These are phyloP conservation scores for Pseudois nayaur DNA, from an alignment of 2,113 vertebrate genomes.

Conservation along the genomic window DNA sequence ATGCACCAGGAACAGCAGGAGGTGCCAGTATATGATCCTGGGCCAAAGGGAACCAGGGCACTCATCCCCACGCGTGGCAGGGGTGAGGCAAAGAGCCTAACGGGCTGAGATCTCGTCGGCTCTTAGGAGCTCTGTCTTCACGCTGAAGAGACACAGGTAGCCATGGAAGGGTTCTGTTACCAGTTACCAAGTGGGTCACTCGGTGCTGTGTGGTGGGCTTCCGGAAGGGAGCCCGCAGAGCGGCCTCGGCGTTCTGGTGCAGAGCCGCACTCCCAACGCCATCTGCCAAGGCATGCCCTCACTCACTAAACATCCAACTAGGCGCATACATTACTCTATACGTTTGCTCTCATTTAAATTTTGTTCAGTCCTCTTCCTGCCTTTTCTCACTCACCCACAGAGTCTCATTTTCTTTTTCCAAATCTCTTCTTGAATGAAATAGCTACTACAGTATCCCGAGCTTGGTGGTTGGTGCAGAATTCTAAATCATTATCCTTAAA, in stretches of 20 bases:
- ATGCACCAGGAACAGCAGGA: rapidly evolving
- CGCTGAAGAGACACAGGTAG: not conserved
- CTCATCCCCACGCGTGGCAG: rapidly evolving
- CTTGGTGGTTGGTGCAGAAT: not conserved
- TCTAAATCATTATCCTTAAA: not conserved
- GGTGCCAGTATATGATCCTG: rapidly evolving
- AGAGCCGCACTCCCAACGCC: not conserved
- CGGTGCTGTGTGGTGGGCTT: not conserved
- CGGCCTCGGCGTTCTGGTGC: not conserved
- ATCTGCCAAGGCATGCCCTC: not conserved
- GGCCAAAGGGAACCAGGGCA: not conserved
- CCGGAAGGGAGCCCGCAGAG: not conserved
- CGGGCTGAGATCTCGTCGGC: not conserved
- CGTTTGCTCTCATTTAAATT: not conserved
- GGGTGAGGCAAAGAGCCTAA: not conserved
- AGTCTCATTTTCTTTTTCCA: not conserved
- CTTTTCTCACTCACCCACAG: not conserved
- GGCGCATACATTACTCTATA: rapidly evolving
- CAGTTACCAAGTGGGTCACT: no score
- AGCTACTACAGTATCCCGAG: not conserved
- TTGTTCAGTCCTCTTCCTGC: not conserved
- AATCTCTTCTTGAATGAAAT: not conserved
- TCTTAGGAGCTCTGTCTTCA: not conserved
- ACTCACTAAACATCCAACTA: not conserved
- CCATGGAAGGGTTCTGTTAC: not conserved